These are phyloP conservation scores for Cliona cf. orientalis DNA, from an alignment of 37 sponge, comb jelly and placozoan genomes.

Conservation along the genomic window DNA sequence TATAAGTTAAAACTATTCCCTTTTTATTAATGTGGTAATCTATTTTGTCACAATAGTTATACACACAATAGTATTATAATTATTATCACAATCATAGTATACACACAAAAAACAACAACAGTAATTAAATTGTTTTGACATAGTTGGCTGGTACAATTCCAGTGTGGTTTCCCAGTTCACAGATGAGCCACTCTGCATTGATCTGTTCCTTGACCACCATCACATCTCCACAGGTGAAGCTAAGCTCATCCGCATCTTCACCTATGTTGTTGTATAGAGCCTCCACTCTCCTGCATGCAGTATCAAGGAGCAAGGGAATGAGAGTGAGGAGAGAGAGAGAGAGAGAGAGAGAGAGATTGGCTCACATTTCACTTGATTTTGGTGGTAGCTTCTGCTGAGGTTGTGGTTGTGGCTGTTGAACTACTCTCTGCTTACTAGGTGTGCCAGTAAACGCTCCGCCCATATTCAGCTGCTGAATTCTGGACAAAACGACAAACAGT, in stretches of 20 bases:
- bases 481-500: too few species aligned
- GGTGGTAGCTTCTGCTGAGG: neutral
- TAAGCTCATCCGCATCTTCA: slow-evolving; percentile 77
- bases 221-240: slow-evolving; percentile 61
- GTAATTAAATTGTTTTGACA: too few species aligned
- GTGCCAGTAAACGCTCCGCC: slow-evolving; percentile 73
- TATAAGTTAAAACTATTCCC: too few species aligned
- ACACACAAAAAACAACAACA: too few species aligned
- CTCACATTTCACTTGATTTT: too few species aligned
- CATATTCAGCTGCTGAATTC: slow-evolving; percentile 58
- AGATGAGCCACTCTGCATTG: slow-evolving; percentile 81
- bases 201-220: slow-evolving; percentile 60
- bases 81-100: too few species aligned
- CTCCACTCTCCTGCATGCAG: slow-evolving; percentile 55
- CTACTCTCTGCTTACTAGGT: too few species aligned
- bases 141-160: slow-evolving; percentile 74
- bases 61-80: too few species aligned
- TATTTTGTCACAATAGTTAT: too few species aligned
- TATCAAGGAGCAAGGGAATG: neutral
- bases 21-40: too few species aligned
- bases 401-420: neutral
- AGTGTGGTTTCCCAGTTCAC: slow-evolving; percentile 43
- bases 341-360: too few species aligned
- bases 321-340: neutral
- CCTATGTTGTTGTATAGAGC: slow-evolving; percentile 65